These are phyloP conservation scores for Agriopis leucophaearia DNA, from an alignment of 2,888 invertebrate genomes.

Conservation along the genomic window DNA sequence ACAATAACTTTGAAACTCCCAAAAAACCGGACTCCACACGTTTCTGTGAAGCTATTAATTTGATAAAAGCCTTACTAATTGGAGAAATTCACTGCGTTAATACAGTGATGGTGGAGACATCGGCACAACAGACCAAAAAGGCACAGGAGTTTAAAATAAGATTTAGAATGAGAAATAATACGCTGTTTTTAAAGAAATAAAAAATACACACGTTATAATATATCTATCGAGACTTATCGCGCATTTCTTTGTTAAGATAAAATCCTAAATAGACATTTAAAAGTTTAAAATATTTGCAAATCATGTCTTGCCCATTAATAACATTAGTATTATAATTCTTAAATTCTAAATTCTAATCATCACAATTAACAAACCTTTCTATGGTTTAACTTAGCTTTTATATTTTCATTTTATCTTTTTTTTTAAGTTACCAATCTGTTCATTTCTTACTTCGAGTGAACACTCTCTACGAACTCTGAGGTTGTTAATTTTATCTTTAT, in stretches of 20 bases:
- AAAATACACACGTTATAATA: no score
- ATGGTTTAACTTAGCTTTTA: neutral
- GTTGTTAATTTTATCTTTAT: slow-evolving; percentile 54
- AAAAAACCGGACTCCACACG: slow-evolving; percentile 49
- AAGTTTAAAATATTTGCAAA: no score
- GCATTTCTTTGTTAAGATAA: no score
- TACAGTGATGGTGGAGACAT: slow-evolving; percentile 27
- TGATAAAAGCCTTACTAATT: slow-evolving; percentile 66
- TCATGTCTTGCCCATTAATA: no score
- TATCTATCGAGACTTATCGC: no score
- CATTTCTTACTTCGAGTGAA: neutral
- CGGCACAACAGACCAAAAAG: neutral
- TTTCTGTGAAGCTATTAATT: slow-evolving; percentile 59
- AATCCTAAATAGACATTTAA: no score
- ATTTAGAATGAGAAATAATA: neutral
- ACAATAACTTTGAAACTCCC: slow-evolving; percentile 26
- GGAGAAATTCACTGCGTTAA: slow-evolving; percentile 60
- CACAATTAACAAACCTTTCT: neutral
- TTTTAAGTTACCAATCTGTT: neutral
- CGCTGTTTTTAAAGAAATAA: no score
- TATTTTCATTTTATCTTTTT: neutral
- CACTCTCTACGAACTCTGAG: slow-evolving; percentile 40
- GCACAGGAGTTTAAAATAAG: slow-evolving; percentile 3
- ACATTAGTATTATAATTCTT: no score
- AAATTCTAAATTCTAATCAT: no score